Evolutionary conservation across 2,888 invertebrate species (phyloP), one percentile per base, ranked within the genome.

Genomic region (Argyresthia albistria): DNA sequence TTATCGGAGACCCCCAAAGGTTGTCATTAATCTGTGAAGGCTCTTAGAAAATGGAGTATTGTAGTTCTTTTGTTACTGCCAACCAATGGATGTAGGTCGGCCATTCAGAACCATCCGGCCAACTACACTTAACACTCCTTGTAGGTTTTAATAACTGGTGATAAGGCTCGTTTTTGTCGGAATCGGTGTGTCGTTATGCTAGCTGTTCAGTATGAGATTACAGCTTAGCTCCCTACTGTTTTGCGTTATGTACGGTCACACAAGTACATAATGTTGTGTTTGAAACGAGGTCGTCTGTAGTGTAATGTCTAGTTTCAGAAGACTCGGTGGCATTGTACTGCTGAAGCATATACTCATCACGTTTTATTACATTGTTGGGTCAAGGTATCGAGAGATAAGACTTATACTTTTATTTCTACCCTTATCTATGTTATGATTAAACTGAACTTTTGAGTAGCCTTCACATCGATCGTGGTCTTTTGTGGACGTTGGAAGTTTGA

Each of bases 41-140:
- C 63, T 73, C 67, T 72, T 67, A 69, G 66, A 64, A 73, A 77
- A 76, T 69, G 66, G 65, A 69, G 60, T 67, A 67, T 66, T 69
- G 70, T 69, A 63, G 66, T 71, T 71, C 67, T 48, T 70, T 70
- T 70, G 72, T 70, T 59, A 62, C 56, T 55, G 50, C 55, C 59
- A 57, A 49, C 43, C 48, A 47, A 53, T 48, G 61, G 63, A 70
- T 70, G 68, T 74, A 61, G 72, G 71, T 64, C 69, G 62, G 57
- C 58, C 62, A 66, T 25, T 25, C 25, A 25, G 25, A 2, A 25
- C 25, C 25, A 25, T 25, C 25, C 25, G 25, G 25, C 25, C 25
- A 25, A 25, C 25, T 25, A 25, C 25, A 25, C 25, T 65, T 66
- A 55, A 62, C 57, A 8, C 11, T 16, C 12, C 49, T 8, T 12